These are phyloP conservation scores for Hormaphis cornu DNA, from an alignment of 1,140 invertebrate species.

Conservation along the genomic window DNA sequence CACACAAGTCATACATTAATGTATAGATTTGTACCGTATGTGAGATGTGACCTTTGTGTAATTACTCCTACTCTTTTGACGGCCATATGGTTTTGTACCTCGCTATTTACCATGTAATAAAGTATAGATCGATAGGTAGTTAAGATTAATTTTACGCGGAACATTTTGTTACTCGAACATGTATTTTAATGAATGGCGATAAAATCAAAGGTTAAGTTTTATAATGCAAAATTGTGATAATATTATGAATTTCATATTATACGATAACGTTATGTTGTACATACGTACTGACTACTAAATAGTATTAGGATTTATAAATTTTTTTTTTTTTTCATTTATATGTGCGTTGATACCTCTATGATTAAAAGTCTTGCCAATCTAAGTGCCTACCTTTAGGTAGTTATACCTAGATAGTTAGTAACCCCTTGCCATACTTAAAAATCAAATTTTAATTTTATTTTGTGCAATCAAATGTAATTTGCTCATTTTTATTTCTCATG, in stretches of 20 bases:
- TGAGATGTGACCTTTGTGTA: too few species aligned
- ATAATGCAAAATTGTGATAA: neutral
- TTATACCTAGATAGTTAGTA: neutral
- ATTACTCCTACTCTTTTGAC: too few species aligned
- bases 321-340: too few species aligned
- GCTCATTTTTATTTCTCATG: neutral
- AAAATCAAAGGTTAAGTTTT: neutral
- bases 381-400: neutral
- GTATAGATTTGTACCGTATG: too few species aligned
- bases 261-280: neutral
- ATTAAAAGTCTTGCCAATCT: neutral
- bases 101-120: slow-evolving; percentile 15
- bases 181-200: neutral
- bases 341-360: too few species aligned
- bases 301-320: neutral
- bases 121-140: slow-evolving; percentile 8
- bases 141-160: neutral
- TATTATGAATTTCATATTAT: neutral
- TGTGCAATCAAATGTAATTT: neutral
- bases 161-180: neutral
- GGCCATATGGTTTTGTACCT: neutral
- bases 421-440: slow-evolving; percentile 3
- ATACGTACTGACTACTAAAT: neutral
- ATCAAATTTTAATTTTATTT: neutral
- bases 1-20: too few species aligned